Evolutionary conservation across 2,113 vertebrate species (phyloP), one percentile per base, ranked within the genome.

Genomic region (Mionectes macconnelli): DNA sequence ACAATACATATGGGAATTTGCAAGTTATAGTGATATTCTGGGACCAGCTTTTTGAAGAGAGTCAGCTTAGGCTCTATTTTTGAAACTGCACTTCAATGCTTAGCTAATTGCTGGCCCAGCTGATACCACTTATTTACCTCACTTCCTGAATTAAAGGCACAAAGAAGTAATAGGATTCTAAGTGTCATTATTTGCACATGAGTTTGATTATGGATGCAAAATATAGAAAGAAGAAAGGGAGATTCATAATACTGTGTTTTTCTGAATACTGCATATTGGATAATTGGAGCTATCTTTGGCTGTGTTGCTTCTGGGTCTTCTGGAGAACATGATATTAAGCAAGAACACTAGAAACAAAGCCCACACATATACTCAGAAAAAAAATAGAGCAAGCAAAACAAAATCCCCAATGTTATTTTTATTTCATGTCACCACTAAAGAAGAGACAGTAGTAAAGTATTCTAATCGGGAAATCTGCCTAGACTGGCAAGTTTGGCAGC

Each of bases 81-180:
- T 90, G 94, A 91, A 89, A 70, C 68, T 72, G 56, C 52, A 82
- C 1, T 84, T 94, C 64, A 96, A 72, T 93, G 76, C 37, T 37
- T 8, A 68, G 35, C 78, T 94, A 94, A 96, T 96, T 96, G 60
- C 85, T 93, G 85, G 82, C 76, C 85, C 94, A 95, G 76, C 39
- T 95, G 87, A 94, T 81, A 44, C 11, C 19, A 78, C 60, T 95
- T 86, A 81, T 66, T 96, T 83, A 60, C 88, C 39, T 80, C 47
- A 86, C 79, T 96, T 88, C 69, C 75, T 1, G 0, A 89, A 81
- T 88, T 94, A 77, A 90, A 94, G 37, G 18, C 79, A 84, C 52
- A 92, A 93, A 93, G 40, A 81, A 81, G 35, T 81, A 78, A 68
- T 72, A 81, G 80, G 44, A 40, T 60, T 89, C 35, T 84, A 84